Evolutionary conservation across 1,140 invertebrate genomes (phyloP).

Genomic region (Drosophila athabasca): DNA sequence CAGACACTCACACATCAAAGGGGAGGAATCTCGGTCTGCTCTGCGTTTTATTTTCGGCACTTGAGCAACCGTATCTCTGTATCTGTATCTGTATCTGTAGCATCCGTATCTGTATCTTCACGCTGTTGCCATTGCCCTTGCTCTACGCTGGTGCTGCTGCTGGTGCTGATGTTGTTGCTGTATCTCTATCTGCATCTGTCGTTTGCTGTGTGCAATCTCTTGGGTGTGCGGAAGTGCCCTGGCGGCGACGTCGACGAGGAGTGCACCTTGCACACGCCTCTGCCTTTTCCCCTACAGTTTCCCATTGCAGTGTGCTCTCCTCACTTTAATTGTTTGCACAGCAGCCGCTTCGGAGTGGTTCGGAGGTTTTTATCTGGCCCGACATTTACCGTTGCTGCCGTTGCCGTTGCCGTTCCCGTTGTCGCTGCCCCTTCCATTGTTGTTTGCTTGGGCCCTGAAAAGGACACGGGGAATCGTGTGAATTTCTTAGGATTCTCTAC

Average conservation of each 20-base stretch:
- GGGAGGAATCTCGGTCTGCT: slow-evolving; percentile 49
- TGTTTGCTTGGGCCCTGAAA: slow-evolving; percentile 37
- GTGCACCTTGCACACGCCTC: slow-evolving; percentile 18
- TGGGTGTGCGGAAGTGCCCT: slow-evolving; percentile 54
- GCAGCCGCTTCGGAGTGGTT: slow-evolving; percentile 43
- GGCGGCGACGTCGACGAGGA: slow-evolving; percentile 12
- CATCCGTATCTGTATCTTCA: slow-evolving; percentile 1
- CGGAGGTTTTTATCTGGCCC: slow-evolving; percentile 55
- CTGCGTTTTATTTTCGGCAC: slow-evolving; percentile 73
- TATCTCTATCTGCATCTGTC: slow-evolving; percentile 17
- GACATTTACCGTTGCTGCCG: slow-evolving; percentile 62
- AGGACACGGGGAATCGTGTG: slow-evolving; percentile 66
- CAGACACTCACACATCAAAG: slow-evolving; percentile 50
- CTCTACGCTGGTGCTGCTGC: slow-evolving; percentile 11
- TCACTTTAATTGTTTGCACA: slow-evolving; percentile 76
- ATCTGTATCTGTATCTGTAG: slow-evolving; percentile 34
- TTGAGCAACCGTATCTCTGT: slow-evolving; percentile 39
- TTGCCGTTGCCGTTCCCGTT: too few relatives aligned
- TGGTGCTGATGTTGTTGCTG: slow-evolving; percentile 14
- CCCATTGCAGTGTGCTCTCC: slow-evolving; percentile 40
- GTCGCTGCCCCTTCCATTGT: slow-evolving; percentile 42
- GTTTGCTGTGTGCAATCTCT: slow-evolving; percentile 10
- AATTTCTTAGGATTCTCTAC: slow-evolving; percentile 62
- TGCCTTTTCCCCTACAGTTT: slow-evolving; percentile 22
- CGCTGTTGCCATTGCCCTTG: neutral